Conservation (phyloP, 2,888 invertebrate species). For the Drosophila neotestacea region DNA sequence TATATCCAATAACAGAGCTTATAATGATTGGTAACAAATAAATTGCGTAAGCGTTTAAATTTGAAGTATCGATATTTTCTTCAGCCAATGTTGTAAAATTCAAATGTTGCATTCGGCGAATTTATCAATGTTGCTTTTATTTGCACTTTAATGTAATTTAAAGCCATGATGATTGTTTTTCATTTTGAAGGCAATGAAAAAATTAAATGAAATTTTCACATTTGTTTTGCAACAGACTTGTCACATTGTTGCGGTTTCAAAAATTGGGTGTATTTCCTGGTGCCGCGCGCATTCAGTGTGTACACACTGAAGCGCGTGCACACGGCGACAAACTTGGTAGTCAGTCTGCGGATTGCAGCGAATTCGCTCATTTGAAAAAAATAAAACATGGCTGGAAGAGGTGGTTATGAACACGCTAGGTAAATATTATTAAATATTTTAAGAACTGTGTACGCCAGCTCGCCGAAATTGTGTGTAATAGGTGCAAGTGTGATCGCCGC, state of each 20-base stretch:
- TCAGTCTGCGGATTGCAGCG: slow-evolving; percentile 71
- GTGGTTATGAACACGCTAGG: slow-evolving; percentile 94
- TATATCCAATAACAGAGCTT: background rate
- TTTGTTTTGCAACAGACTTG: background rate
- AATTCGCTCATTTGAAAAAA: slow-evolving; percentile 85
- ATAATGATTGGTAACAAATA: background rate
- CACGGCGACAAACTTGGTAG: slow-evolving; percentile 58
- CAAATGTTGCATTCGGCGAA: slow-evolving; percentile 39
- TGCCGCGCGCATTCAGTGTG: slow-evolving; percentile 47
- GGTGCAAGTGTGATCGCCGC: slow-evolving; percentile 26
- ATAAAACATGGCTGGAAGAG: slow-evolving; percentile 95
- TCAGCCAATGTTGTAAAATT: slow-evolving; percentile 35
- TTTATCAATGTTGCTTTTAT: slow-evolving; percentile 53
- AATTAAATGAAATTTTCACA: background rate
- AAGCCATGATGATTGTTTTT: background rate
- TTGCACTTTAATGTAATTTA: slow-evolving; percentile 15
- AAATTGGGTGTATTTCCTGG: slow-evolving; percentile 30
- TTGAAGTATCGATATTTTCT: slow-evolving; percentile 12
- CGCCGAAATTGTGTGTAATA: slow-evolving; percentile 44
- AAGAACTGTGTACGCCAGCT: slow-evolving; percentile 46
- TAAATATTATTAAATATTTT: slow-evolving; percentile 86
- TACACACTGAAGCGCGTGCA: slow-evolving; percentile 64
- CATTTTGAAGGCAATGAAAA: background rate
- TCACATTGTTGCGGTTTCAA: background rate
- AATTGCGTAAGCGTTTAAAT: background rate